Conservation (phyloP, 2,113 vertebrate genomes). For the Chaetodon trifascialis region DNA sequence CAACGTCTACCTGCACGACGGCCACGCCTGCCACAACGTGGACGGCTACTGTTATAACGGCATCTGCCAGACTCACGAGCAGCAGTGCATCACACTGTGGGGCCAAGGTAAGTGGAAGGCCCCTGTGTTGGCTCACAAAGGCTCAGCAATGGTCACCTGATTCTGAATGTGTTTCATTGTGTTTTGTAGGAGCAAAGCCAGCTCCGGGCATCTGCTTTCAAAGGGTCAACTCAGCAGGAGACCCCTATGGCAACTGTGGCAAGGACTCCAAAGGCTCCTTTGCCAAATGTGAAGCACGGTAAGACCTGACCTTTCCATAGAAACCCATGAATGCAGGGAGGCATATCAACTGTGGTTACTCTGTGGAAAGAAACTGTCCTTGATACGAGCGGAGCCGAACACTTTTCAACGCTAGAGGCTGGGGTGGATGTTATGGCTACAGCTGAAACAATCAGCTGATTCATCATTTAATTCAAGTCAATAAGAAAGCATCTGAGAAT, state of each 20-base stretch:
- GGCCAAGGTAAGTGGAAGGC: slow-evolving; percentile 87
- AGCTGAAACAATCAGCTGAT: background rate
- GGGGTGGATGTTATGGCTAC: background rate
- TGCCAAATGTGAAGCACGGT: slow-evolving; percentile 93
- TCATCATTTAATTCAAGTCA: background rate
- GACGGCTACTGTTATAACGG: slow-evolving; percentile 97
- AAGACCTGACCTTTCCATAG: slow-evolving; percentile 56
- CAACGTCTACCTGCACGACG: slow-evolving; percentile 97
- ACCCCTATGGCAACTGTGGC: slow-evolving; percentile 98
- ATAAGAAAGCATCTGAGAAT: background rate
- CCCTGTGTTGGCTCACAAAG: background rate
- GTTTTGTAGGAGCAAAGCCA: slow-evolving; percentile 91
- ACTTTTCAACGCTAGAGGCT: slow-evolving; percentile 2
- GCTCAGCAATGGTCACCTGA: background rate
- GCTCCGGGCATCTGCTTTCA: slow-evolving; percentile 98
- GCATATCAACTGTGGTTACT: background rate
- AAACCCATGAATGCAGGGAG: slow-evolving; percentile 6
- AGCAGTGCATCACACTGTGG: slow-evolving; percentile 98
- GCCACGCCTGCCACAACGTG: slow-evolving; percentile 89
- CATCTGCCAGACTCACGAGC: slow-evolving; percentile 98
- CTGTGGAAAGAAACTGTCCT: background rate
- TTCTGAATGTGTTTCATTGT: slow-evolving; percentile 11
- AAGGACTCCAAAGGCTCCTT: slow-evolving; percentile 94
- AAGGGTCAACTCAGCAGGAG: slow-evolving; percentile 96
- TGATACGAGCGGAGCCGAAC: background rate